phyloP scores from a whole-genome alignment of 2,888 invertebrate species.

The Rutpela maculata region DNA sequence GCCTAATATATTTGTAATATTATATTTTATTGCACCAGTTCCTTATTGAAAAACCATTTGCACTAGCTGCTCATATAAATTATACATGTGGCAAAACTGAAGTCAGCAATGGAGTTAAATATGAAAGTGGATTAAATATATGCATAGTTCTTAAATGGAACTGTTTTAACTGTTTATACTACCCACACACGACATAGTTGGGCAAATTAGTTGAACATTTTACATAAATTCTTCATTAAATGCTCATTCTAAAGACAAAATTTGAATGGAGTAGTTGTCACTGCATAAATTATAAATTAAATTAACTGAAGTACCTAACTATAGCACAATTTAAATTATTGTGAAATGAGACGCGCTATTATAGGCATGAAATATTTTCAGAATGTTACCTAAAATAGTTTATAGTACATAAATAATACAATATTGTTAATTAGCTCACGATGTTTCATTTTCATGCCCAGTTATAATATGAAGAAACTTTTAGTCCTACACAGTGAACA shows the following conservation, averaged over 20 bases:
- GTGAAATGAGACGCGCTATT: not conserved
- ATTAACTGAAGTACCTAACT: not conserved
- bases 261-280: not conserved
- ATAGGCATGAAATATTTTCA: not conserved
- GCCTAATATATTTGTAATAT: not conserved
- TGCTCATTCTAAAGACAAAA: not conserved
- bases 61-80: slow-evolving; percentile 20
- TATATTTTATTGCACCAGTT: slow-evolving; percentile 5
- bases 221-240: not conserved
- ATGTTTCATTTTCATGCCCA: not conserved
- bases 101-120: slow-evolving; percentile 4
- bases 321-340: not conserved
- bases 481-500: too few relatives aligned
- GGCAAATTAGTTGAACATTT: slow-evolving; percentile 2
- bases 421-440: not conserved
- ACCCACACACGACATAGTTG: slow-evolving; percentile 10
- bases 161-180: slow-evolving; percentile 4
- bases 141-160: slow-evolving; percentile 13
- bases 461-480: not conserved
- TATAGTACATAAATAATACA: not conserved
- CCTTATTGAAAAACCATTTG: slow-evolving; percentile 14
- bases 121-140: slow-evolving; percentile 27
- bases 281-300: not conserved
- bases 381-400: not conserved
- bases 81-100: not conserved